Evolutionary conservation across 2,888 invertebrate genomes (phyloP).

Genomic region (Auanema freiburgensis): DNA sequence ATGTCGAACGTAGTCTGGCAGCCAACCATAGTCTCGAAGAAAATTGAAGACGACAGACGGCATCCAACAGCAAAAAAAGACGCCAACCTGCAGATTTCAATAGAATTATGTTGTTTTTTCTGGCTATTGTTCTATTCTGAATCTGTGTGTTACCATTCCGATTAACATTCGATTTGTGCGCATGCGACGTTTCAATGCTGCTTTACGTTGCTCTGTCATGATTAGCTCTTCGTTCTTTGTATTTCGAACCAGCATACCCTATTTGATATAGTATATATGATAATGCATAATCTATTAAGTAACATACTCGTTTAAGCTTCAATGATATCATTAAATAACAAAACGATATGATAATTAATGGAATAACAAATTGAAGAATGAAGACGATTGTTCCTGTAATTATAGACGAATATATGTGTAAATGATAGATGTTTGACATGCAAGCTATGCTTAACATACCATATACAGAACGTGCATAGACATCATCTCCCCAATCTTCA

Average conservation of each 20-base stretch:
- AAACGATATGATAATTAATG: constrained; percentile 54
- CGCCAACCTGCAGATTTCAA: constrained; percentile 69
- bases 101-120: constrained; percentile 3
- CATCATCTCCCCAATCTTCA: constrained; percentile 56
- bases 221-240: constrained; percentile 27
- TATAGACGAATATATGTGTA: neutral
- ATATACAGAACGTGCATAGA: constrained; percentile 36
- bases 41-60: constrained; percentile 65
- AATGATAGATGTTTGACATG: neutral
- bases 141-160: constrained; percentile 76
- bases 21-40: constrained; percentile 56
- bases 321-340: constrained; percentile 60
- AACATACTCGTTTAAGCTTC: constrained; percentile 46
- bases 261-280: constrained; percentile 6
- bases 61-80: constrained; percentile 86
- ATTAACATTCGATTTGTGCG: constrained; percentile 96
- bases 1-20: constrained; percentile 46
- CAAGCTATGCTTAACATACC: constrained; percentile 28
- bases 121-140: neutral
- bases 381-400: constrained; percentile 57
- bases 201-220: constrained; percentile 55
- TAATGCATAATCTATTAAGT: neutral
- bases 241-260: constrained; percentile 51
- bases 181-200: constrained; percentile 75
- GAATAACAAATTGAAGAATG: constrained; percentile 59